Base-by-base conservation (phyloP, 2,797 vertebrate genomes). In the Protonibea diacanthus region DNA sequence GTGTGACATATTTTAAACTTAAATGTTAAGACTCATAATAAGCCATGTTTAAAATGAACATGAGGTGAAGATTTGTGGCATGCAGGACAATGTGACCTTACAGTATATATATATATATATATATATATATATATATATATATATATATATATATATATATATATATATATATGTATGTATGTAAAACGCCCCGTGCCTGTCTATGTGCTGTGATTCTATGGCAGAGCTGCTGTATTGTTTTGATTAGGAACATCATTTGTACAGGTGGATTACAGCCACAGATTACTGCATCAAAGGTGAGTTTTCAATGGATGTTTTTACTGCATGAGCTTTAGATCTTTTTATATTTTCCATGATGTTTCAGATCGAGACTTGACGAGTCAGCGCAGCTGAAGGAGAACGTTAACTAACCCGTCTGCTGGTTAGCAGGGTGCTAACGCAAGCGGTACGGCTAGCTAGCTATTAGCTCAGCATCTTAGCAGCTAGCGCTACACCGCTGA, bases 191-290 rank as follows among this genome's bases (percentile, higher is more conserved):
- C n/a, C n/a, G n/a, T n/a, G 48, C 17, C 2, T 15, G 17, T 88
- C 89, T 91, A 75, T 68, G 0, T 21, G 14, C 0, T 20, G 0
- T 0, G 9, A 0, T 11, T 91, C 91, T 92, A 83, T 52, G 29
- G 0, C 0, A 8, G 7, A 2, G 47, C 44, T 27, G 76, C 73
- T 88, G 82, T 59, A 90, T 93, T 93, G 92, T 93, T 93, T 91
- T 91, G 87, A 89, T 91, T 82, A 64, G 57, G 80, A 60, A 66
- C 76, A 69, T 70, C n/a, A 67, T 61, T 79, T 63, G 65, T 29
- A n/a, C 52, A 65, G 47, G 57, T 55, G 45, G 23, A 47, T 27
- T n/a, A 15, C 48, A 69, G 68, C 76, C 10, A 52, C 69, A 71
- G 33, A n/a, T 63, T n/a, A 40, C 51, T 1, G 21, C 29, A n/a